phyloP scores from a whole-genome alignment of 1,140 invertebrate species.

The Bacillus rossius region DNA sequence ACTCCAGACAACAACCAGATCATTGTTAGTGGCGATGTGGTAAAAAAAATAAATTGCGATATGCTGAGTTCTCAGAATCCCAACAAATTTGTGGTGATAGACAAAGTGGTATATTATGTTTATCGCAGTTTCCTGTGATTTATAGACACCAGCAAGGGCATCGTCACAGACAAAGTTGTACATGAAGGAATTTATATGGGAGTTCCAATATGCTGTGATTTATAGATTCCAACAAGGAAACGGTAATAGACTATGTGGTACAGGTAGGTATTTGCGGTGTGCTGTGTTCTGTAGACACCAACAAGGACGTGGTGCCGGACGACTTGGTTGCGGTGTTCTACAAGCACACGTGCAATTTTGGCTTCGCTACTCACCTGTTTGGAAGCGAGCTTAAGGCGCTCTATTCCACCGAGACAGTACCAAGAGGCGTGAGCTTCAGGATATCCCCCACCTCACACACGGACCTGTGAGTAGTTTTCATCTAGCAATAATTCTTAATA shows the following conservation, averaged over 20 bases:
- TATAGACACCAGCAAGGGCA: too few relatives aligned
- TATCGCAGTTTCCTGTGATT: too few relatives aligned
- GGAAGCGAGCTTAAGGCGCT: constrained; percentile 86
- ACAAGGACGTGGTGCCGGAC: constrained; percentile 86
- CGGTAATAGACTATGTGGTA: not conserved
- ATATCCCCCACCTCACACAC: constrained; percentile 89
- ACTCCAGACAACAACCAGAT: too few relatives aligned
- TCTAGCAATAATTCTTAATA: not conserved
- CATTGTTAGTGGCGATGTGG: too few relatives aligned
- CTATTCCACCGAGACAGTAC: constrained; percentile 73
- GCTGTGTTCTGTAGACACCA: constrained; percentile 59
- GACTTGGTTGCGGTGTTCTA: constrained; percentile 90
- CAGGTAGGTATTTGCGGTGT: not conserved
- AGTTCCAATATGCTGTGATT: not conserved
- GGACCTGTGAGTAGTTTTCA: constrained; percentile 67
- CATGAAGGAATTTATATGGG: not conserved
- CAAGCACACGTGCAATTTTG: constrained; percentile 89
- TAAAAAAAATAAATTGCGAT: too few relatives aligned
- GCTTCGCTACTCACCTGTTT: constrained; percentile 91
- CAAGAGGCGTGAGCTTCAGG: constrained; percentile 76
- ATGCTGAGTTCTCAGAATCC: too few relatives aligned
- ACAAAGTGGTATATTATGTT: too few relatives aligned
- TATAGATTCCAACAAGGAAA: not conserved
- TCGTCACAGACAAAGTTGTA: not conserved
- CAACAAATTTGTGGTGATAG: too few relatives aligned